Evolutionary conservation across 2,797 vertebrate genomes (phyloP), one percentile per base, ranked within the genome.

Genomic region (Uromys caudimaculatus): DNA sequence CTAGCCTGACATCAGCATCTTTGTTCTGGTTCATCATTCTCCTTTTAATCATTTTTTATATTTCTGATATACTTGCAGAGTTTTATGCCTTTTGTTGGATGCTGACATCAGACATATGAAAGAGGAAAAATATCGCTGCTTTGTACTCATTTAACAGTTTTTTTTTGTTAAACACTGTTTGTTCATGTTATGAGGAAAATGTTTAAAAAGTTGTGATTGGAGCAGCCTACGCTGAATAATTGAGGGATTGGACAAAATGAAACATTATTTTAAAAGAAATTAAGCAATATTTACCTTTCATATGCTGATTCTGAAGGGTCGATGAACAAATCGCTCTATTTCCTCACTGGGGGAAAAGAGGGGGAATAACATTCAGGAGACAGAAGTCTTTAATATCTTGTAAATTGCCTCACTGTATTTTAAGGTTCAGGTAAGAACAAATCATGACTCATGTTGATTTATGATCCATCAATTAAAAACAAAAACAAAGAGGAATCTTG

Each of bases 231-330:
- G 7, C 52, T 95, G 23, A 0, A 86, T 93, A 81, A 75, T 47
- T 84, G 90, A 97, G 67, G 27, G 2, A 75, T 50, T 97, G 85
- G 93, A 94, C 91, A 94, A 95, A 96, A 86, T 21, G 23, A 92
- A 94, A 79, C 35, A 12, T 77, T 71, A 84, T 90, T 83, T 87
- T 90, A 91, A 79, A 82, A 84, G 81, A 86, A 90, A 96, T 89
- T 92, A 89, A 93, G 24, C 52, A 93, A 32, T 1, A 44, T 97
- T 95, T 83, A 50, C 73, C 88, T 92, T 92, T 96, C 83, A 83
- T 0, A 0, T 32, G 86, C 94, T 67, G 78, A 83, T 29, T 96
- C 96, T 95, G 86, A 92, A 95, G 93, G 29, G 23, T 6, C 97
- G 0, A 0, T 82, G 88, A 89, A 94, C 50, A 67, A 75, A 10